Base-by-base conservation (phyloP, 2,797 vertebrate species). In the Sebastolobus altivelis region DNA sequence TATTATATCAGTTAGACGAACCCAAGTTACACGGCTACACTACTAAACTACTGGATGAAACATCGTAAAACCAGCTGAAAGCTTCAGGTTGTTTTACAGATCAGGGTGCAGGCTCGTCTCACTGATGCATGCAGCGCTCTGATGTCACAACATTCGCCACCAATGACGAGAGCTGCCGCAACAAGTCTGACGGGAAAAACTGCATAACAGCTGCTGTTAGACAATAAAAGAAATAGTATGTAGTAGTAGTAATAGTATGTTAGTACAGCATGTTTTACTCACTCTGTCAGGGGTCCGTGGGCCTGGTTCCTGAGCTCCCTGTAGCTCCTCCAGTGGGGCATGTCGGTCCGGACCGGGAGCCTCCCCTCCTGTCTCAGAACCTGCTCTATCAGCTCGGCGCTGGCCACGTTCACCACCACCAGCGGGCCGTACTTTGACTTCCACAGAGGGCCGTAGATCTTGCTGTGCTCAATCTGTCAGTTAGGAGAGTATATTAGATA, bases 321-420 rank as follows among this genome's bases (percentile, higher is more conserved):
- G 92, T 96, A 96, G 33, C 14, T 62, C 84, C 95, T 95, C 96
- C 96, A 97, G 92, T 96, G 95, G 18, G 89, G 90, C 96, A 97
- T 96, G 82, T 96, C 91, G 0, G 92, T 73, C 13, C 96, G 92
- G 38, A 95, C 61, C 0, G 96, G 96, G 66, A 88, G 82, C 6
- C 82, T 92, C 2, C 96, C 96, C 80, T 96, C 96, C 81, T 96
- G 96, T 72, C 96, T 91, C 77, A 96, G 63, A 6, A 96, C 94
- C 82, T 96, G 92, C 88, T 96, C 96, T 10, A 97, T 96, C 60
- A 96, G 85, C 5, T 96, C 92, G 0, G 95, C 94, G 2, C 79
- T 93, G 80, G 96, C 95, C 85, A 97, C 95, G 9, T 96, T 96
- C 73, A 97, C 92, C 37, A 97, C 61, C 1, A 91, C 83, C 78